phyloP scores from a whole-genome alignment of 2,113 vertebrate genomes.

The Anas platyrhynchos region DNA sequence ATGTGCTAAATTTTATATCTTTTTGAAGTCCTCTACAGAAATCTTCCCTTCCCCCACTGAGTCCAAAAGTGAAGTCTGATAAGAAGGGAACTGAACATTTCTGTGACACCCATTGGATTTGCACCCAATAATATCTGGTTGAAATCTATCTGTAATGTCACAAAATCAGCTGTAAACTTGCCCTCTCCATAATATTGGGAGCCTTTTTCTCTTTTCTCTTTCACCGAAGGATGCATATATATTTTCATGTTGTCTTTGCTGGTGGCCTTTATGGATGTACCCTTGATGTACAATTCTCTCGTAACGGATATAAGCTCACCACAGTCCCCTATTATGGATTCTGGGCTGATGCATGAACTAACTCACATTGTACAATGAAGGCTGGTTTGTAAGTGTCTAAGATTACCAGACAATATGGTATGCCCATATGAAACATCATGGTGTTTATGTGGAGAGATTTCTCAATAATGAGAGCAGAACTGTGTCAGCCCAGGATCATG shows the following conservation, averaged over 20 bases:
- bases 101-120: background rate
- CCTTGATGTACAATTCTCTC: background rate
- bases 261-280: background rate
- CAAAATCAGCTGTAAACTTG: background rate
- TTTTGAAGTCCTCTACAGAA: background rate
- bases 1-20: fast-evolving
- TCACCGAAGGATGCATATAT: background rate
- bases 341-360: background rate
- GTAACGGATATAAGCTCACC: background rate
- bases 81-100: background rate
- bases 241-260: background rate
- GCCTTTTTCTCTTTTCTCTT: background rate
- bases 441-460: background rate
- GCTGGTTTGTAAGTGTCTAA: background rate
- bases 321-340: background rate
- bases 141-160: background rate
- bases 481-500: background rate
- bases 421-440: background rate
- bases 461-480: background rate
- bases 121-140: background rate
- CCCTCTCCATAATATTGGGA: background rate
- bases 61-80: background rate
- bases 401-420: background rate
- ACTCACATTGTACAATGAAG: background rate
- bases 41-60: fast-evolving